Base-by-base conservation (phyloP, 1,140 invertebrate genomes). In the Olivierus martensii region DNA sequence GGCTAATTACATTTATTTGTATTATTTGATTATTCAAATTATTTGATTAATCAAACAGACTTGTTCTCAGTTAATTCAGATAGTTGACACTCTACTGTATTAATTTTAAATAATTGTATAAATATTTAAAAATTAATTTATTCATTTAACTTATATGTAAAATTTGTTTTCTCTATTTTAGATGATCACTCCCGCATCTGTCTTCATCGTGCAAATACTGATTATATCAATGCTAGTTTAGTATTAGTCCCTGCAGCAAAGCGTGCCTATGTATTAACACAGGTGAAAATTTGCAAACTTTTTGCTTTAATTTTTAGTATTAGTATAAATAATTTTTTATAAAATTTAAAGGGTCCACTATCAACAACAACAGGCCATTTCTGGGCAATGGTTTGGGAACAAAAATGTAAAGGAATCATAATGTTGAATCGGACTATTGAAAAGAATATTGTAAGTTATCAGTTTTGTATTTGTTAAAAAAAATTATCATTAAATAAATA, bases 351-450 rank as follows among this genome's bases (percentile, higher is more conserved):
- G 76, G 92, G 93, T 50, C 92, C 94, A 6, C 71, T 97, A 48
- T 75, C 78, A 54, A 75, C 79, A 59, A 97, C 92, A 19, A 78
- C 83, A 46, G 79, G 80, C 44, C 92, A 98, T 67, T 97, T 97
- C 68, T 98, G 94, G 94, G 68, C 91, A 19, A 96, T 97, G 91
- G 79, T 95, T 7, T 97, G 92, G 93, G 89, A 97, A 72, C 90
- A 95, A 69, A 81, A 85, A 49, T 81, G 80, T 52, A 83, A 78
- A 70, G 88, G 83, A 17, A 83, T 96, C 62, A 71, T 96, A 37
- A 97, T 98, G 93, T 75, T 97, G 45, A 98, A 96, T 69, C 89
- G 86, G 74, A 72, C 94, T 21, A 82, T 93, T 56, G 92, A 98
- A 70, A 94, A 93, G 67, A 84, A 84, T 39, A 38, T 43, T n/a